phyloP scores from a whole-genome alignment of 2,797 vertebrate species.

The Halcyon chelicuti region DNA sequence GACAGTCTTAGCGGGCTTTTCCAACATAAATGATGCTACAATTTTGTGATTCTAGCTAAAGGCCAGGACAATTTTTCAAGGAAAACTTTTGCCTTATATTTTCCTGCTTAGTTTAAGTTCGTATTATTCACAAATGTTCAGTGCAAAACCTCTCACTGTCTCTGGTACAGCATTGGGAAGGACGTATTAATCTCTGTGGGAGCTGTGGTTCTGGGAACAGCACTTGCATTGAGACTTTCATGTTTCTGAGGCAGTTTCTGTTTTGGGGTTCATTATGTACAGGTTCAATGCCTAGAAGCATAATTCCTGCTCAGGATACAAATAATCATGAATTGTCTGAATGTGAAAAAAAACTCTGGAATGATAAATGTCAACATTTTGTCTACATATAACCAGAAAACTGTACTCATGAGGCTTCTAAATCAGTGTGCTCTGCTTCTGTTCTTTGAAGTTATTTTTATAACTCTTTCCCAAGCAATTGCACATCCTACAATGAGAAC shows the following conservation, averaged over 20 bases:
- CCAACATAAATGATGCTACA: not conserved
- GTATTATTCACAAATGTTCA: not conserved
- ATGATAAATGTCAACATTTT: constrained; percentile 28
- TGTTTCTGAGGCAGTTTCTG: not conserved
- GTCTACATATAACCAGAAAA: not conserved
- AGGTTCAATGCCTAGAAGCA: not conserved
- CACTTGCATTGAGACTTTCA: not conserved
- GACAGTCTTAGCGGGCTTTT: not conserved
- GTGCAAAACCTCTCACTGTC: not conserved
- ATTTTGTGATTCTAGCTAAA: not conserved
- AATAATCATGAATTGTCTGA: not conserved
- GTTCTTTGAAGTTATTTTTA: constrained; percentile 47
- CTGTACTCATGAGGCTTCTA: not conserved
- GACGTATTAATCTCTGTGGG: not conserved
- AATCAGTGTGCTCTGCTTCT: constrained; percentile 8
- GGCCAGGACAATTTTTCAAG: not conserved
- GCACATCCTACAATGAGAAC: constrained; percentile 14
- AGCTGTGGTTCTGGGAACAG: not conserved
- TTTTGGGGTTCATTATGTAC: not conserved
- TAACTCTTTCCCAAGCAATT: constrained; percentile 26
- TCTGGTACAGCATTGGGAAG: not conserved
- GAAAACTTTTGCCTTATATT: not conserved
- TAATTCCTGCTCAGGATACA: not conserved
- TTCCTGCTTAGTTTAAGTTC: not conserved
- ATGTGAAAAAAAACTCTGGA: not conserved